Evolutionary conservation across 2,888 invertebrate genomes (phyloP).

Genomic region (Lycocerus yunnanus): DNA sequence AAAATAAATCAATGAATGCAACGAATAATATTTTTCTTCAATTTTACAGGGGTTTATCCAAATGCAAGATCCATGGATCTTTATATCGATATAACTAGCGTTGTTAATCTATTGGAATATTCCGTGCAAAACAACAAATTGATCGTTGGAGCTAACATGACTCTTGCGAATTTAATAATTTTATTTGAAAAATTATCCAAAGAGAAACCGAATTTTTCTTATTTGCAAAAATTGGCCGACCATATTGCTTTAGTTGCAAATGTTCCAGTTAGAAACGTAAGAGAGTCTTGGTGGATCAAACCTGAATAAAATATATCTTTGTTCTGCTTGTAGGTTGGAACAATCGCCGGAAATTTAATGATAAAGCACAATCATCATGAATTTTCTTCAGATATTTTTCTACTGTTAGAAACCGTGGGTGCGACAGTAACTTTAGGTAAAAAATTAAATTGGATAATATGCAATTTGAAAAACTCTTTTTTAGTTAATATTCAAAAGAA

Average conservation of each 20-base stretch:
- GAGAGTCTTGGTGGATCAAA: too few species aligned
- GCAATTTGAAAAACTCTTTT: too few species aligned
- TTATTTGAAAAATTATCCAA: constrained; percentile 55
- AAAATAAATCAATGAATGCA: too few species aligned
- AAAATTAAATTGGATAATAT: neutral
- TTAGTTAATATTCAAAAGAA: neutral
- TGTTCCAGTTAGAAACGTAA: constrained; percentile 72
- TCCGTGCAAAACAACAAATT: constrained; percentile 55
- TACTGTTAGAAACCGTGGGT: constrained; percentile 52
- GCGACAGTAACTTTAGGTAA: constrained; percentile 55
- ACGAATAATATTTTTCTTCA: too few species aligned
- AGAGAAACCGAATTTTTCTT: constrained; percentile 60
- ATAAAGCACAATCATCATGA: constrained; percentile 69
- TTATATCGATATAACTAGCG: constrained; percentile 67
- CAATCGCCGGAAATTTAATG: constrained; percentile 73
- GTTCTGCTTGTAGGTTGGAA: constrained; percentile 62
- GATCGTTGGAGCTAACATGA: constrained; percentile 64
- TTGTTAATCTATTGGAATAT: constrained; percentile 61
- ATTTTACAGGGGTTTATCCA: constrained; percentile 54
- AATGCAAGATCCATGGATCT: constrained; percentile 49
- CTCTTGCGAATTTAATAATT: constrained; percentile 61
- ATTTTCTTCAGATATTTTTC: constrained; percentile 72
- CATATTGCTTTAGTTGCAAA: constrained; percentile 74
- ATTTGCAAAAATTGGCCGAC: constrained; percentile 61
- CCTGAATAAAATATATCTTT: too few species aligned